Conservation (phyloP, 2,888 invertebrate species). For the Catonia carolina region DNA sequence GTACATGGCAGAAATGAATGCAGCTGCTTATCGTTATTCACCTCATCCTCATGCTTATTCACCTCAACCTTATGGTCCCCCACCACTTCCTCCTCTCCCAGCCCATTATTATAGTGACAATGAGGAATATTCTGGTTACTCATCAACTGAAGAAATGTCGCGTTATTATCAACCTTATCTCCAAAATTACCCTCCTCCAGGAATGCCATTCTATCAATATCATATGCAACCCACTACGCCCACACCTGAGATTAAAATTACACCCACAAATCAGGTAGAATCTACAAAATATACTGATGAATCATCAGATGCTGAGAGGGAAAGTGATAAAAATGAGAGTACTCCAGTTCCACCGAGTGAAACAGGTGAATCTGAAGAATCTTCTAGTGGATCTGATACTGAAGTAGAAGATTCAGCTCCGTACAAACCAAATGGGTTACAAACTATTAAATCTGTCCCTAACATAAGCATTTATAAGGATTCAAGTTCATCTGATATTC, state of each 20-base stretch:
- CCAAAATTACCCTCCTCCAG: constrained; percentile 20
- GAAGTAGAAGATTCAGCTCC: constrained; percentile 38
- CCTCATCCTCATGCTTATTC: constrained; percentile 37
- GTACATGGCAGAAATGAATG: constrained; percentile 37
- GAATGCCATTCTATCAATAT: constrained; percentile 10
- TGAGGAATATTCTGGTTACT: constrained; percentile 41
- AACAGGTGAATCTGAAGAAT: constrained; percentile 23
- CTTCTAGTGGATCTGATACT: constrained; percentile 34
- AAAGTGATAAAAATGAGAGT: constrained; percentile 4
- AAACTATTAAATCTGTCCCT: constrained; percentile 49
- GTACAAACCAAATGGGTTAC: constrained; percentile 38
- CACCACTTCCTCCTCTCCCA: constrained; percentile 38
- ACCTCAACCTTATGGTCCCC: constrained; percentile 33
- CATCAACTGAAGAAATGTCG: constrained; percentile 45
- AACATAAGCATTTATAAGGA: constrained; percentile 47
- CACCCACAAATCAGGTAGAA: constrained; percentile 12
- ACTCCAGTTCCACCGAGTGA: constrained; percentile 19
- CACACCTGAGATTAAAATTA: constrained; percentile 21
- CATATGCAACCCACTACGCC: constrained; percentile 2
- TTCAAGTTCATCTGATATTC: constrained; percentile 28
- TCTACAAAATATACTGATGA: constrained; percentile 5
- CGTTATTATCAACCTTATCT: constrained; percentile 33
- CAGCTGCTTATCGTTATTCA: constrained; percentile 33
- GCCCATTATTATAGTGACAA: constrained; percentile 37
- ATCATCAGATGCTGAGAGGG: constrained; percentile 14